phyloP scores from a whole-genome alignment of 2,797 vertebrate species.

The Xiphophorus birchmanni region DNA sequence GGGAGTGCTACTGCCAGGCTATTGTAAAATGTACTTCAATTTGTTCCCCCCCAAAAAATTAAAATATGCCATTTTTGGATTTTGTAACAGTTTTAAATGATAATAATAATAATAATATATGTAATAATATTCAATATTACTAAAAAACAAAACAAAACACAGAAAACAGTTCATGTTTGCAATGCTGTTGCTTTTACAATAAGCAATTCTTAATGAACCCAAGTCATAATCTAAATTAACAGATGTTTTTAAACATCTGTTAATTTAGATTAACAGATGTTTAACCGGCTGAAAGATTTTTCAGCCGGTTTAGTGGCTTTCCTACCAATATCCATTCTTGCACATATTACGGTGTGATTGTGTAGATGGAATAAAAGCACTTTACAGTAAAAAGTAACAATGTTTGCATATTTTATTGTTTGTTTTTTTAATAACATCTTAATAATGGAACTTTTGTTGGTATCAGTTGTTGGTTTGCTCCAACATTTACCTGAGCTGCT shows the following conservation, averaged over 20 bases:
- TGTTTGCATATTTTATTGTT: neutral
- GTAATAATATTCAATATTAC: neutral
- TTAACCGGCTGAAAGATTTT: neutral
- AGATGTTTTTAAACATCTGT: neutral
- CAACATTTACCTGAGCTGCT: constrained; percentile 3
- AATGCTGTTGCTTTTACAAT: neutral
- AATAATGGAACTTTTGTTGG: constrained; percentile 27
- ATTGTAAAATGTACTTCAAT: neutral
- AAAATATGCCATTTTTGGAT: neutral
- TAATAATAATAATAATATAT: neutral
- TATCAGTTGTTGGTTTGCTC: neutral
- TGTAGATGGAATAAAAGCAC: neutral
- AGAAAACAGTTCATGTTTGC: neutral
- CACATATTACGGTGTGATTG: neutral
- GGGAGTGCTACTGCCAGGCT: neutral
- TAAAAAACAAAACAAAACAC: neutral
- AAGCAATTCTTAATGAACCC: neutral
- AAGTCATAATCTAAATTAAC: neutral
- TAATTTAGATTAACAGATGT: no score
- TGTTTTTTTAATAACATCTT: neutral
- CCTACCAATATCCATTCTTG: neutral
- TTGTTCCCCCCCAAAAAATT: neutral
- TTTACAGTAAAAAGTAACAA: neutral
- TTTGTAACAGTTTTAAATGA: neutral
- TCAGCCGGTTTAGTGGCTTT: neutral